phyloP scores from a whole-genome alignment of 2,797 vertebrate species.

The Urosaurus nigricauda region DNA sequence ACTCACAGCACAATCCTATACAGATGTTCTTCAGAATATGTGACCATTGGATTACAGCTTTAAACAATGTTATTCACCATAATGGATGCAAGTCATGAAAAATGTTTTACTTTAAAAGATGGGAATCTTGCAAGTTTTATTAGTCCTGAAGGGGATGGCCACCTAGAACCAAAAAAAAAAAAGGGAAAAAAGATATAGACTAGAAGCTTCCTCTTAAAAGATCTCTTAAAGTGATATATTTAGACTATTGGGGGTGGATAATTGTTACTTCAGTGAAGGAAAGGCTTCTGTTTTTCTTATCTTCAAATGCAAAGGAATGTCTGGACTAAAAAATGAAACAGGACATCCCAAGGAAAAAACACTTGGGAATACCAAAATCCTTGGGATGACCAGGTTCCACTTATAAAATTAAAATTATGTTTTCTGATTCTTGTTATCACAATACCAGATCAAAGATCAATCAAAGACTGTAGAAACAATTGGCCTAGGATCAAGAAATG shows the following conservation, averaged over 20 bases:
- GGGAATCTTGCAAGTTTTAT: neutral
- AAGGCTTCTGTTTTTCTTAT: neutral
- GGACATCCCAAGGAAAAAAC: neutral
- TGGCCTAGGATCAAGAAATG: no score
- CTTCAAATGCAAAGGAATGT: neutral
- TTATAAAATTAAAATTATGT: conserved; percentile 5
- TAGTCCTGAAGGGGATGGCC: neutral
- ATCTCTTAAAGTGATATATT: neutral
- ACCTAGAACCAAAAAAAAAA: neutral
- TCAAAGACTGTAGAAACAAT: no score
- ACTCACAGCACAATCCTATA: neutral
- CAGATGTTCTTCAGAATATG: neutral
- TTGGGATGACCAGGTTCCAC: neutral
- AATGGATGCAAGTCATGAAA: neutral
- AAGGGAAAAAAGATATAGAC: neutral
- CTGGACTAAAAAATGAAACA: neutral
- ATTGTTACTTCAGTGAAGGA: neutral
- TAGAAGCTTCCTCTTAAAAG: neutral
- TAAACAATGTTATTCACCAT: neutral
- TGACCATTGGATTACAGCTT: neutral
- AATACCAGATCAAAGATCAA: neutral
- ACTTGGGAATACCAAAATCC: neutral
- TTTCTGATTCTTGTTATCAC: neutral
- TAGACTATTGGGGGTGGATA: neutral
- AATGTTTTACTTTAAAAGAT: neutral